Evolutionary conservation across 2,797 vertebrate genomes (phyloP).

Genomic region (Eleutherodactylus coqui): DNA sequence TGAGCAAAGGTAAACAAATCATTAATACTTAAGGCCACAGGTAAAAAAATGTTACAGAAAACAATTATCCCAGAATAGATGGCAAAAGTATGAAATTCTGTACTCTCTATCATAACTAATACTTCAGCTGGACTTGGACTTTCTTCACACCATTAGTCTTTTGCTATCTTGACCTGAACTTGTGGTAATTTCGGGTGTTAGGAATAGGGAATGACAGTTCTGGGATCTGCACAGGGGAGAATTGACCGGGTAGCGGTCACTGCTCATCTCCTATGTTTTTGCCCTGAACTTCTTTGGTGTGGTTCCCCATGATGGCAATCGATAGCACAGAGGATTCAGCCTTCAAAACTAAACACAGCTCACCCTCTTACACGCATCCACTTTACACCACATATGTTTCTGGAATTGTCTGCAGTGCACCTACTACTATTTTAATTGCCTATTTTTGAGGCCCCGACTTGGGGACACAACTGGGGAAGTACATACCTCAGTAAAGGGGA

Average conservation of each 20-base stretch:
- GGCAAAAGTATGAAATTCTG: background rate
- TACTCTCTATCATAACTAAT: background rate
- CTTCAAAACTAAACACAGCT: too few relatives aligned
- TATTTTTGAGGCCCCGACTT: background rate
- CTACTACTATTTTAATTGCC: background rate
- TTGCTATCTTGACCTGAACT: too few relatives aligned
- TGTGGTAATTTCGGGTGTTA: too few relatives aligned
- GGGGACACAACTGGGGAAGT: background rate
- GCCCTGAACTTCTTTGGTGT: too few relatives aligned
- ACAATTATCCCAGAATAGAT: background rate
- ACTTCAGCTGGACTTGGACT: background rate
- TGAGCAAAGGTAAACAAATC: background rate
- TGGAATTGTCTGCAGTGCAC: background rate
- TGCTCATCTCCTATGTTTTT: too few relatives aligned
- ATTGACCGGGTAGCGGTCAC: too few relatives aligned
- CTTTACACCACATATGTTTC: background rate
- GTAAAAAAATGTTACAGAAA: too few relatives aligned
- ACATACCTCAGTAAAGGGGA: background rate
- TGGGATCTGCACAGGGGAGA: too few relatives aligned
- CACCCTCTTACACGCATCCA: too few relatives aligned
- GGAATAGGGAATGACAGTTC: too few relatives aligned
- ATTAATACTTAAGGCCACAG: background rate
- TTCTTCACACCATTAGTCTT: background rate
- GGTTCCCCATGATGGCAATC: too few relatives aligned
- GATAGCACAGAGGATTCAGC: too few relatives aligned